Evolutionary conservation across 2,888 invertebrate genomes (phyloP), one percentile per base, ranked within the genome.

Genomic region (Gnatocerus cornutus): DNA sequence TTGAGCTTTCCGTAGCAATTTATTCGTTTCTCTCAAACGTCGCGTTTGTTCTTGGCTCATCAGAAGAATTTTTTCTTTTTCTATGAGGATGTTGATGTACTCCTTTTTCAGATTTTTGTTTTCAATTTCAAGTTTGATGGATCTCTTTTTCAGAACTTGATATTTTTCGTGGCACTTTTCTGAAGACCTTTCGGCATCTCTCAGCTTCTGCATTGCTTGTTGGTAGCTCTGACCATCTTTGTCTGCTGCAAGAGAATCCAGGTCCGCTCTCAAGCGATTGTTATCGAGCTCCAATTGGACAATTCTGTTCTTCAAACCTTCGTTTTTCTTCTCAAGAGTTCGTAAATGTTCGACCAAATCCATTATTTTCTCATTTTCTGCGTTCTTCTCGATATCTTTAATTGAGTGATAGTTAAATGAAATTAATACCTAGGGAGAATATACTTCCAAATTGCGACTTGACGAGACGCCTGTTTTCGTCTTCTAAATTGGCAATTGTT

Each of bases 51-150:
- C 59, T 12, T 30, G 9, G 1, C 33, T 33, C 9, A 14, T 10
- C 4, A 59, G 46, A 9, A 21, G 5, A 29, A 59, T 2, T 21
- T 59, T 59, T 29, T 59, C 59, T 46, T 59, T 59, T 4, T 29
- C 59, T 9, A 59, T 59, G 6, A 59, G 29, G 1, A 30, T 16
- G 21, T 30, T 29, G 1, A 59, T 59, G 27, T 59, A 59, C 27
- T 74, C 71, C 56, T 76, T 74, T 53, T 76, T 75, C 12, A 76
- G 14, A 45, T 74, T 71, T 4, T 67, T 45, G 43, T 74, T 78
- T 41, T 78, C 77, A 4, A 70, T 58, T 62, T 77, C 77, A 29
- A 78, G 41, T 45, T 75, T 75, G 7, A 66, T 67, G 6, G 74
- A 21, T 50, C 69, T 64, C 37, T 74, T 72, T 27, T 72, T 75